A percentile compares a stretch with the other conserved stretches of the same genome.
Conservation (phyloP, 2,888 invertebrate species). For the Agriopis aurantiaria region DNA sequence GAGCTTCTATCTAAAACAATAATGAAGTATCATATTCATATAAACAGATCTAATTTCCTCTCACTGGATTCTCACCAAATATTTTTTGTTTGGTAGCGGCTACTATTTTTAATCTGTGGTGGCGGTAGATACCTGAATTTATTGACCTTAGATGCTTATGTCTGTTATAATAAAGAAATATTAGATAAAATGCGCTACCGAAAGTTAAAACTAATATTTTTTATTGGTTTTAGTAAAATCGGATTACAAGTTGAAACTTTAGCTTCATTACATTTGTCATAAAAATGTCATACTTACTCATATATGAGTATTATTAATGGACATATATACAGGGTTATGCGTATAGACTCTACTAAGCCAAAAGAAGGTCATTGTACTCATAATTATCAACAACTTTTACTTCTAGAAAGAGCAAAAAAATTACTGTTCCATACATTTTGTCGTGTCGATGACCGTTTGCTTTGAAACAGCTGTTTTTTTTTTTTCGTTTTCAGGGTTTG, state of each 20-base stretch:
- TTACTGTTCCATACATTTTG: no score
- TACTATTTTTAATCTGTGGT: not conserved
- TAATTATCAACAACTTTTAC: no score
- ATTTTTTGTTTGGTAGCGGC: not conserved
- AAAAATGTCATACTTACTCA: conserved; percentile 7
- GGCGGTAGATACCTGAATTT: not conserved
- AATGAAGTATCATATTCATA: not conserved
- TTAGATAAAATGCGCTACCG: conserved; percentile 19
- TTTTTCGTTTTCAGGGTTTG: no score
- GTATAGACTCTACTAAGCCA: no score
- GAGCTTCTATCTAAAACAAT: not conserved
- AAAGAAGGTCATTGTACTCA: no score
- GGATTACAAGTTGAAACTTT: conserved; percentile 8
- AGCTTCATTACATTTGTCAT: conserved; percentile 1
- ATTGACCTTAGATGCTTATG: conserved; percentile 4
- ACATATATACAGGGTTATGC: no score
- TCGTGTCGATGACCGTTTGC: no score
- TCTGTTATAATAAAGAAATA: conserved; percentile 6
- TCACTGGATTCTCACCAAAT: not conserved
- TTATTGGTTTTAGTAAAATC: conserved; percentile 4
- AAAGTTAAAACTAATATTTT: conserved; percentile 2
- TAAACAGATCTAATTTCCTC: not conserved
- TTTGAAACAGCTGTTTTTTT: no score
- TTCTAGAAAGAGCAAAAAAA: no score
- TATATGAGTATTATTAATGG: not conserved